Conservation (phyloP, 2,797 vertebrate genomes). For the Syndactyla subalaris region DNA sequence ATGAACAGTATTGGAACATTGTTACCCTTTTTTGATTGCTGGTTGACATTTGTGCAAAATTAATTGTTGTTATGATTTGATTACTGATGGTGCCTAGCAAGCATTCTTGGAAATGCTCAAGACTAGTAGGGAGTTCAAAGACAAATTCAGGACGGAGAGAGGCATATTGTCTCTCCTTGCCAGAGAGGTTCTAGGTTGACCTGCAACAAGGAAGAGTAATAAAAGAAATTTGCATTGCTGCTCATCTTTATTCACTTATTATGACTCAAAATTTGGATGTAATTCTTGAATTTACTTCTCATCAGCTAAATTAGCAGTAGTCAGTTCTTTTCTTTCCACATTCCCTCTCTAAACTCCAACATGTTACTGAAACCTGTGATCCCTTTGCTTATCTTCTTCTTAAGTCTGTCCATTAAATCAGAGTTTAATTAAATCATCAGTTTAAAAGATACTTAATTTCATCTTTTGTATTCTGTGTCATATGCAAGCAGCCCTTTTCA, state of each 20-base stretch:
- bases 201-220: neutral
- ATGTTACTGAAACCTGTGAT: neutral
- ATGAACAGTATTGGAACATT: neutral
- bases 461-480: neutral
- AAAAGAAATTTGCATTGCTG: neutral
- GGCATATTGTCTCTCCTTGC: neutral
- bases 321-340: neutral
- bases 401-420: neutral
- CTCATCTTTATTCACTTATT: neutral
- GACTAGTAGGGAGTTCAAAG: neutral
- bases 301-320: neutral
- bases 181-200: neutral
- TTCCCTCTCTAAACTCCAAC: neutral
- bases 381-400: neutral
- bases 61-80: neutral
- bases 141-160: neutral
- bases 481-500: neutral
- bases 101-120: neutral
- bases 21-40: neutral
- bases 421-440: neutral
- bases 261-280: neutral
- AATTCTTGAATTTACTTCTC: neutral
- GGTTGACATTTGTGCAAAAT: neutral
- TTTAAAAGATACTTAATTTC: neutral
- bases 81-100: neutral